Conservation (phyloP, 1,140 invertebrate genomes). For the Geopemphigus sp. region DNA sequence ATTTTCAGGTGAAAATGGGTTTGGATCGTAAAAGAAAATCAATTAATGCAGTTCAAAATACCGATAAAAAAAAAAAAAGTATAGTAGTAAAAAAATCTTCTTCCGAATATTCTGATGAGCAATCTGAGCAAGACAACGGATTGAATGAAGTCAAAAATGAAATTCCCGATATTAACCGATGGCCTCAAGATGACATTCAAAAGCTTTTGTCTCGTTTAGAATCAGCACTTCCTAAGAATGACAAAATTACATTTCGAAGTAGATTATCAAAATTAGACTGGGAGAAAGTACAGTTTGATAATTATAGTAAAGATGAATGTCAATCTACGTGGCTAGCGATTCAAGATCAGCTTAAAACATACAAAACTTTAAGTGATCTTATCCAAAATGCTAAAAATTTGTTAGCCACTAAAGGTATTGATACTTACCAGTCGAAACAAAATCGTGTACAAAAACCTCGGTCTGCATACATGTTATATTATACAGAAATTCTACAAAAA, state of each 20-base stretch:
- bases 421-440: conserved; percentile 41
- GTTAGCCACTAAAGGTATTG: conserved; percentile 43
- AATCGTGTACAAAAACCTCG: conserved; percentile 35
- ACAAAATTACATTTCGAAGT: conserved; percentile 1
- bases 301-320: conserved; percentile 42
- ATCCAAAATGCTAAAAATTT: conserved; percentile 31
- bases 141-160: conserved; percentile 30
- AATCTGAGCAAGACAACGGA: conserved; percentile 38
- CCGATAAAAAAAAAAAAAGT: conserved; percentile 35
- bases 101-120: conserved; percentile 17
- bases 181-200: conserved; percentile 35
- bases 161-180: conserved; percentile 20
- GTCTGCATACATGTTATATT: conserved; percentile 33
- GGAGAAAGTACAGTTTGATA: conserved; percentile 34
- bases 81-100: not conserved
- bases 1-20: conserved; percentile 33
- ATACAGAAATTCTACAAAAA: conserved; percentile 26
- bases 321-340: conserved; percentile 37
- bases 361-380: conserved; percentile 40
- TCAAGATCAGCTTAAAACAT: conserved; percentile 41
- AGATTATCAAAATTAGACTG: conserved; percentile 24
- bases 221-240: conserved; percentile 27
- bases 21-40: conserved; percentile 29
- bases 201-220: conserved; percentile 25
- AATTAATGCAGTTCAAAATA: not conserved